Evolutionary conservation across 2,888 invertebrate species (phyloP), one percentile per base, ranked within the genome.

Genomic region (Microdon myrmicae): DNA sequence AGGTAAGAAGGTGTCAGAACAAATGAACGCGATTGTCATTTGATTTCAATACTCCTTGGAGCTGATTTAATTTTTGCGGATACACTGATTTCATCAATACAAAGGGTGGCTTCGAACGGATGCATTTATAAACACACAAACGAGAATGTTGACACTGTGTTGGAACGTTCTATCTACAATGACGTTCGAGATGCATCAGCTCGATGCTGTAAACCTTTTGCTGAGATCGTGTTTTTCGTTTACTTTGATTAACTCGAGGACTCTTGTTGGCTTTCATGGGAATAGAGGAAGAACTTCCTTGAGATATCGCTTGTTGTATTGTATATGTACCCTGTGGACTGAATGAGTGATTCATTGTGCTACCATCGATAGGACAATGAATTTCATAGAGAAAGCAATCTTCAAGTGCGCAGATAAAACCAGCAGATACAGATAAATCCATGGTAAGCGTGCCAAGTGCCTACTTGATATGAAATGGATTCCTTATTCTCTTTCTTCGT

Each of bases 371-470:
- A 55, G 37, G 44, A 51, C 51, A 56, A 64, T 53, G 45, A 53
- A 53, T 59, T 35, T 32, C 23, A 2, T 12, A 31, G 23, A 25
- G 23, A 7, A 31, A 45, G 28, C 25, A 25, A 47, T 31, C 14
- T 26, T 47, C n/a, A n/a, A 45, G 51, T 37, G 45, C 37, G 41
- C 26, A 47, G 56, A 53, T 43, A 48, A 51, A 45, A 56, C 45
- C 45, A 38, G 31, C 51, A 55, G 41, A 64, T 56, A 56, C 51
- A 38, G 56, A 56, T 64, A 64, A 64, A 51, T 51, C 44, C 64
- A 51, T 51, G 64, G 41, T 64, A 64, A 64, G 64, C 64, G 64
- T 64, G 64, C 64, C 64, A 64, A 64, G 64, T 64, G 64, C 51
- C 56, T 56, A 56, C 64, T 64, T 56, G 43, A 58, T n/a, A n/a